Percentiles rank a stretch among this genome's conserved stretches.
These are phyloP conservation scores for Ooceraea biroi DNA, from an alignment of 1,140 invertebrate species.

Conservation along the genomic window DNA sequence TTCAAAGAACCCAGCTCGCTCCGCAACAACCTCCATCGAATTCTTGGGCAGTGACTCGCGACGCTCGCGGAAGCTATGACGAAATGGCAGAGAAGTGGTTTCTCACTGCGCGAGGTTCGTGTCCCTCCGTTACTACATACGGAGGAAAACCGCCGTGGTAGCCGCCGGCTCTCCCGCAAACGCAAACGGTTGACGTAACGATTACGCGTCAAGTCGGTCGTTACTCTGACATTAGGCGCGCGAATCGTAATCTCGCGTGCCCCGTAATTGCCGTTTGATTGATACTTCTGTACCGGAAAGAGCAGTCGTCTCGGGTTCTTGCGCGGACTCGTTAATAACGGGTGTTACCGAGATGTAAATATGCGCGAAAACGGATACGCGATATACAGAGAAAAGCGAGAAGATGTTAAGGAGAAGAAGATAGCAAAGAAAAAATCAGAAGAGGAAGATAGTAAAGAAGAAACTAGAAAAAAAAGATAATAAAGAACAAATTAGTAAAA, in stretches of 20 bases:
- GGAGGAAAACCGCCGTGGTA: conserved; percentile 14
- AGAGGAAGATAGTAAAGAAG: too few relatives aligned
- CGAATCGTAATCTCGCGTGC: neutral
- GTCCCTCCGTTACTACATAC: conserved; percentile 14
- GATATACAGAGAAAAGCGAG: neutral
- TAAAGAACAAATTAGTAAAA: too few relatives aligned
- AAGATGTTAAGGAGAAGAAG: too few relatives aligned
- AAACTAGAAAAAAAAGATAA: too few relatives aligned
- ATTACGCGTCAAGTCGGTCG: conserved; percentile 19
- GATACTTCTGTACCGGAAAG: neutral
- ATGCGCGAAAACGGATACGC: neutral
- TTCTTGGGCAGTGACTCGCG: conserved; percentile 70
- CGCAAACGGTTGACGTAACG: conserved; percentile 10
- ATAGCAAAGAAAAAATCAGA: too few relatives aligned
- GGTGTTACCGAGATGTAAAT: neutral
- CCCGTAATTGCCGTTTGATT: neutral
- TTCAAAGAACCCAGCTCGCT: conserved; percentile 22
- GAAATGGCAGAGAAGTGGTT: conserved; percentile 64
- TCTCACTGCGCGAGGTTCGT: conserved; percentile 36
- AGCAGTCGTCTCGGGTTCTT: neutral
- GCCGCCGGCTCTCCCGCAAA: neutral
- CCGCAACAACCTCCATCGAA: conserved; percentile 49
- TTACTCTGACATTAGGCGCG: neutral
- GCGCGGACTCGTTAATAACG: neutral
- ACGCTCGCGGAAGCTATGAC: conserved; percentile 67